Conservation (phyloP, 2,888 invertebrate genomes). For the Sialis lutaria region DNA sequence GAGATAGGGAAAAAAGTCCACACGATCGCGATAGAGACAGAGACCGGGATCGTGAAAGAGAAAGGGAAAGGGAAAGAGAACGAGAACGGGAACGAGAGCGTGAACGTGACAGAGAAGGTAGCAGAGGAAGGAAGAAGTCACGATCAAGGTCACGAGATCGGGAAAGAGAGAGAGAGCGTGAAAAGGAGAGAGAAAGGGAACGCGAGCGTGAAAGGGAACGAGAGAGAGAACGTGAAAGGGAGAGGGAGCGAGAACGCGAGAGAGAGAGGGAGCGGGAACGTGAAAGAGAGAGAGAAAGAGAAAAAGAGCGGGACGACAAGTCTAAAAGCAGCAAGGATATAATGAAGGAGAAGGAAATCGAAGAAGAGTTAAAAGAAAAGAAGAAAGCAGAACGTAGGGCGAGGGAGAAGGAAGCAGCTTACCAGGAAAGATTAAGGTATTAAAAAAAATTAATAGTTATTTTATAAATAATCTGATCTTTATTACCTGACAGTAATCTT, state of each 20-base stretch:
- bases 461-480: neutral
- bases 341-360: slow-evolving; percentile 63
- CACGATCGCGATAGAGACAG: slow-evolving; percentile 11
- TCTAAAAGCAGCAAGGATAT: slow-evolving; percentile 39
- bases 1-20: neutral
- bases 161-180: slow-evolving; percentile 24
- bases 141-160: slow-evolving; percentile 17
- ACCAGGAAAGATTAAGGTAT: slow-evolving; percentile 59
- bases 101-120: slow-evolving; percentile 9
- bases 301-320: slow-evolving; percentile 31
- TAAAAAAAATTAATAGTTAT: neutral
- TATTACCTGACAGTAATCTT: no score
- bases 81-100: slow-evolving; percentile 20
- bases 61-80: slow-evolving; percentile 4
- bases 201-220: slow-evolving; percentile 25
- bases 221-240: slow-evolving; percentile 30
- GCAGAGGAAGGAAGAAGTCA: slow-evolving; percentile 13
- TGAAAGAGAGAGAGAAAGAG: slow-evolving; percentile 33
- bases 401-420: slow-evolving; percentile 89
- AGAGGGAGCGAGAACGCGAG: slow-evolving; percentile 26
- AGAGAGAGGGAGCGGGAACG: slow-evolving; percentile 48
- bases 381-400: slow-evolving; percentile 82
- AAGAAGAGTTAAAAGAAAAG: slow-evolving; percentile 82
- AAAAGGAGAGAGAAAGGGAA: slow-evolving; percentile 27
- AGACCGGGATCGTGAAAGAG: slow-evolving; percentile 10